These are phyloP conservation scores for Macaria liturata DNA, from an alignment of 2,888 invertebrate genomes.

Conservation along the genomic window DNA sequence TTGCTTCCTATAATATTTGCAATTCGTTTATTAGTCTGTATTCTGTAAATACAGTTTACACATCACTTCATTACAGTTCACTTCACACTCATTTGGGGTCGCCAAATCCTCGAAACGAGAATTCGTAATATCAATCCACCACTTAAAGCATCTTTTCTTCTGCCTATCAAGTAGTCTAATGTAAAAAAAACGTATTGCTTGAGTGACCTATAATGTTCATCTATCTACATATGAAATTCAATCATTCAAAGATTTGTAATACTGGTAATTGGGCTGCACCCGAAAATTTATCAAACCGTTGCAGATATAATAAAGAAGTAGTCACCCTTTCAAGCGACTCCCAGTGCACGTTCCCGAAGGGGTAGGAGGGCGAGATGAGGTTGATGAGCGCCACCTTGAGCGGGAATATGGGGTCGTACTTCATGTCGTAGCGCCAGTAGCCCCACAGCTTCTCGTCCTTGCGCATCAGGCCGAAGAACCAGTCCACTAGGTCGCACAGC, in stretches of 20 bases:
- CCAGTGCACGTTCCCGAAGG: constrained; percentile 87
- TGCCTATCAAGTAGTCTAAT: too few relatives aligned
- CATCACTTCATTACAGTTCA: too few relatives aligned
- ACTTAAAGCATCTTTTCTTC: too few relatives aligned
- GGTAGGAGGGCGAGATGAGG: constrained; percentile 85
- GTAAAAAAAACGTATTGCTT: too few relatives aligned
- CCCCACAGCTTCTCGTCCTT: constrained; percentile 86
- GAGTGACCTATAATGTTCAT: too few relatives aligned
- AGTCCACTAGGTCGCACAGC: constrained; percentile 91
- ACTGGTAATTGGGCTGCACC: too few relatives aligned
- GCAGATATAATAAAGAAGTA: not conserved
- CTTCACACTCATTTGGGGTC: too few relatives aligned
- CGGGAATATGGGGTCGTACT: constrained; percentile 85
- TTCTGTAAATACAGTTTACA: not conserved
- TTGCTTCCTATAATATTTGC: constrained; percentile 84
- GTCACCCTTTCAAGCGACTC: constrained; percentile 91
- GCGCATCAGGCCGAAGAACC: constrained; percentile 90
- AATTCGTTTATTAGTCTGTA: not conserved
- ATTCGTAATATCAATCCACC: too few relatives aligned
- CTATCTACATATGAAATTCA: too few relatives aligned
- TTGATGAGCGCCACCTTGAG: constrained; percentile 86
- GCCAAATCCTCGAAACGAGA: too few relatives aligned
- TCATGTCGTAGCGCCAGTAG: constrained; percentile 88
- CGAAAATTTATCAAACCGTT: too few relatives aligned
- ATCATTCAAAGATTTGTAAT: too few relatives aligned